Conservation (phyloP, 2,113 vertebrate species). For the Gila orcuttii region DNA sequence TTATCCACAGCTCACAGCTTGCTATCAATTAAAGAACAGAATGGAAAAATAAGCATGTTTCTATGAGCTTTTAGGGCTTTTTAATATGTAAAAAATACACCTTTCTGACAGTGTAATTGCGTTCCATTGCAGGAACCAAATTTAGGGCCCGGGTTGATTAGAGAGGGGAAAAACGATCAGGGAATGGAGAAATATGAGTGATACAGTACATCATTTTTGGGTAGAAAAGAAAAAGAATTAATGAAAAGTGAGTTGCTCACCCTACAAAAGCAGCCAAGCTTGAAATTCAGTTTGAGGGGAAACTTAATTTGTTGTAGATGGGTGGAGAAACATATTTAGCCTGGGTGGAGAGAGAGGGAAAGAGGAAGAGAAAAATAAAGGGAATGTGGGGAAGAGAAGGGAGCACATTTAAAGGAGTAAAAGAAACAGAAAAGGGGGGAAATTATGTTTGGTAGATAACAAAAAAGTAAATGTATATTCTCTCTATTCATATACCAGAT, state of each 20-base stretch:
- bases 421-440: constrained; percentile 38
- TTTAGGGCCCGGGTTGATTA: constrained; percentile 73
- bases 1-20: constrained; percentile 74
- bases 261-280: constrained; percentile 89
- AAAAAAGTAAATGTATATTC: constrained; percentile 61
- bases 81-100: constrained; percentile 94
- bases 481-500: constrained; percentile 72
- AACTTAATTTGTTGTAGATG: constrained; percentile 98
- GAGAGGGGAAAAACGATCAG: constrained; percentile 70
- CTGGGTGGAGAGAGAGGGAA: constrained; percentile 68
- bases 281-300: constrained; percentile 97
- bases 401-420: constrained; percentile 39
- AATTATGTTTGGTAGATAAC: constrained; percentile 69
- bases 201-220: constrained; percentile 92
- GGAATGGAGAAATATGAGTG: constrained; percentile 70
- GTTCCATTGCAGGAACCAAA: constrained; percentile 86
- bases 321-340: constrained; percentile 94
- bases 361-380: constrained; percentile 12
- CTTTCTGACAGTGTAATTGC: constrained; percentile 96
- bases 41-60: constrained; percentile 76
- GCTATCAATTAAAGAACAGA: constrained; percentile 58
- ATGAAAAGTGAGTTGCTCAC: constrained; percentile 94
- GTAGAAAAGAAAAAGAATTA: constrained; percentile 86
- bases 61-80: constrained; percentile 85
- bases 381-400: constrained; percentile 5